These are phyloP conservation scores for Heliconius charithonia DNA, from an alignment of 2,888 invertebrate species.

Conservation along the genomic window DNA sequence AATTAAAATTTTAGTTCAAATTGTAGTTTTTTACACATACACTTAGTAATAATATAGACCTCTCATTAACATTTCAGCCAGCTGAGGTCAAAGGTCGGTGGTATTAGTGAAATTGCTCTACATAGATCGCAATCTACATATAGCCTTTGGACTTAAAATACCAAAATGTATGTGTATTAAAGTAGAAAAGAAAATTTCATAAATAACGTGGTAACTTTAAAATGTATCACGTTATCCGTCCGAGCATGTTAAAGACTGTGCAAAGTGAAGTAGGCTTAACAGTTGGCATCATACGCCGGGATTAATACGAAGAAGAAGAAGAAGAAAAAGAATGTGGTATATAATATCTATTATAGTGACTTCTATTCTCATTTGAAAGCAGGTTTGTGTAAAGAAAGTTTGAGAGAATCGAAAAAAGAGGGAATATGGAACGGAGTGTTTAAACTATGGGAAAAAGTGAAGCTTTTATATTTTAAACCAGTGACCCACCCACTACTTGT, in stretches of 20 bases:
- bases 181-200: neutral
- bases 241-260: too few species aligned
- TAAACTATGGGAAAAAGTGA: neutral
- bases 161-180: neutral
- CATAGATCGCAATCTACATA: neutral
- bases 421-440: neutral
- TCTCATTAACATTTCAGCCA: slow-evolving; percentile 13
- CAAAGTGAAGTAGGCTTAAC: too few species aligned
- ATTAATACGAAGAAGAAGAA: too few species aligned
- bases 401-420: too few species aligned
- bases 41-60: neutral
- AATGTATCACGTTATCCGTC: too few species aligned
- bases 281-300: too few species aligned
- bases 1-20: neutral
- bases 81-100: slow-evolving; percentile 4
- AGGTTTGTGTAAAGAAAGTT: too few species aligned
- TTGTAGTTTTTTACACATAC: neutral
- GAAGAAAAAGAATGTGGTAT: neutral
- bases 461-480: too few species aligned
- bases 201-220: neutral
- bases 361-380: too few species aligned
- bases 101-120: slow-evolving; percentile 6
- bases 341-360: neutral
- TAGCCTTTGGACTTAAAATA: neutral
- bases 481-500: too few species aligned